Evolutionary conservation across 2,888 invertebrate species (phyloP).

Genomic region (Synanthedon tipuliformis): DNA sequence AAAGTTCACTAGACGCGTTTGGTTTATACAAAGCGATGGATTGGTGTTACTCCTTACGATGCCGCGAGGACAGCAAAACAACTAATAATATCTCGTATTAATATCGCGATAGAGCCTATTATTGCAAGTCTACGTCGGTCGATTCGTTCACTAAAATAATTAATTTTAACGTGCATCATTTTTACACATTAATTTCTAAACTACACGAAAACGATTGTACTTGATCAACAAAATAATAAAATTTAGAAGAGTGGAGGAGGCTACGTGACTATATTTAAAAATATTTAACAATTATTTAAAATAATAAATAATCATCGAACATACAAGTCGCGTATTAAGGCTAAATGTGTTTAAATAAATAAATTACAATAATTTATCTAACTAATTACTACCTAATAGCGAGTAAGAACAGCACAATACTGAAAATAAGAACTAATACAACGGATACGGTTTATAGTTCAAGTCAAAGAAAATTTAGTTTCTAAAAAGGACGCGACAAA

Average conservation of each 20-base stretch:
- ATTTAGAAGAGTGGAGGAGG: slow-evolving; percentile 36
- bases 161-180: slow-evolving; percentile 2
- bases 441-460: not conserved
- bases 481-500: slow-evolving; percentile 17
- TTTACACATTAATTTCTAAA: slow-evolving; percentile 12
- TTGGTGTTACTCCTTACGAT: slow-evolving; percentile 58
- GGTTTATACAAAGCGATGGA: slow-evolving; percentile 36
- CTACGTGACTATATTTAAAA: slow-evolving; percentile 38
- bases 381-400: slow-evolving; percentile 51
- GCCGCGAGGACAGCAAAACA: slow-evolving; percentile 10
- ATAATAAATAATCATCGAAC: slow-evolving; percentile 38
- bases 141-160: not conserved
- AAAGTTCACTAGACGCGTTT: slow-evolving; percentile 6
- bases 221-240: slow-evolving; percentile 5
- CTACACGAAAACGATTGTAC: slow-evolving; percentile 5
- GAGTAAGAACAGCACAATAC: slow-evolving; percentile 59
- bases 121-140: no score
- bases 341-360: slow-evolving; percentile 52
- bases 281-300: slow-evolving; percentile 27
- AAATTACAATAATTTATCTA: slow-evolving; percentile 63
- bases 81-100: slow-evolving; percentile 56
- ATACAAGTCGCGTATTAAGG: slow-evolving; percentile 43
- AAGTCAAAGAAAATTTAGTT: slow-evolving; percentile 31
- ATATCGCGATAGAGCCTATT: slow-evolving; percentile 31
- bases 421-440: slow-evolving; percentile 36